Base-by-base conservation (phyloP, 2,888 invertebrate species). In the Onthophagus sagittarius region DNA sequence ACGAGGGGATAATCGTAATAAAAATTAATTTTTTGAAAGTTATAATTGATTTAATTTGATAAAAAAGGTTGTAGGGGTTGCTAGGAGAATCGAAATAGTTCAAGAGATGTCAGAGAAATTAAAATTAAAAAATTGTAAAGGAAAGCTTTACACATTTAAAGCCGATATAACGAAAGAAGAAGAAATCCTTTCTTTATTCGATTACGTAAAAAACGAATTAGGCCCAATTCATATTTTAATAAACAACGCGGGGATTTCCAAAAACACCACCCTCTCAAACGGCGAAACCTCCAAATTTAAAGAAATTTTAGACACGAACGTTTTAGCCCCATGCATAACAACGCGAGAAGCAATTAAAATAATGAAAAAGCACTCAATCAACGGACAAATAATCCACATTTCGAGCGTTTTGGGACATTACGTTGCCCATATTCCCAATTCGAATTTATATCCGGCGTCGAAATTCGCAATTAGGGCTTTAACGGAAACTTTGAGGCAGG, bases 401-500 rank as follows among this genome's bases (percentile, higher is more conserved):
- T 78, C 79, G 71, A 80, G 80, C 64, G 73, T 80, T 73, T 73
- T 79, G 64, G 81, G 80, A 5, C 81, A 81, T 69, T 77, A 79
- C 67, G 80, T 80, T 0, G 77, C 77, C 0, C 76, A 77, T 63
- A 72, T 79, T 0, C 80, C 80, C 0, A 72, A 76, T 70, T 39
- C 79, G 2, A 81, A 81, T 31, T 78, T 81, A 75, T 83, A 82
- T 71, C 74, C 80, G 3, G 81, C 81, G 4, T 79, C 80, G 15
- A 83, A 83, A 77, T 82, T 80, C 72, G 84, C 84, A 3, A 80
- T 84, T 71, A 82, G 81, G 5, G 83, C 83, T 31, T 76, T 84
- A 69, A 83, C 83, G 0, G 84, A 84, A 74, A 83, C 82, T 71
- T 77, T 84, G 32, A 77, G 84, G n/a, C 83, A 83, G 75, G 84